phyloP scores from a whole-genome alignment of 2,888 invertebrate species.

The Eugnorisma glareosa region DNA sequence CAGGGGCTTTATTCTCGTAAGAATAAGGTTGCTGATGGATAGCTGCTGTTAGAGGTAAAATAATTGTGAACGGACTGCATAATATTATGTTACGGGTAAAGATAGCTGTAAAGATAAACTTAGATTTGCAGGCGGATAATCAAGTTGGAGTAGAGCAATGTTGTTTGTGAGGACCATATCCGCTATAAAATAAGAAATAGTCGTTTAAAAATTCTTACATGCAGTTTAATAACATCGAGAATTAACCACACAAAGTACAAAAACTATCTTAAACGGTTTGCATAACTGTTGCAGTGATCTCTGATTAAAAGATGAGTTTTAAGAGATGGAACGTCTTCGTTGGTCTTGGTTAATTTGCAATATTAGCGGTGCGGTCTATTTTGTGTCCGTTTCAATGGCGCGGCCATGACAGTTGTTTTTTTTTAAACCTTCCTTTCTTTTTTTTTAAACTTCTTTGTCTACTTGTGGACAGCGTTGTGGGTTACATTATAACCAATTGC shows the following conservation, averaged over 20 bases:
- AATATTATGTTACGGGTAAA: not conserved
- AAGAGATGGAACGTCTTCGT: not conserved
- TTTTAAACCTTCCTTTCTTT: too few relatives aligned
- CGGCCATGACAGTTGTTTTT: too few relatives aligned
- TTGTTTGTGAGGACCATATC: not conserved
- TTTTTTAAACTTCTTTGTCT: too few relatives aligned
- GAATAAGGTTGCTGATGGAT: not conserved
- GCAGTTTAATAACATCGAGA: constrained; percentile 19
- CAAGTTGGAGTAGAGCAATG: not conserved
- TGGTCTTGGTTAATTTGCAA: not conserved
- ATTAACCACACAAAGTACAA: not conserved
- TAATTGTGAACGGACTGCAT: not conserved
- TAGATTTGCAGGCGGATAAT: not conserved
- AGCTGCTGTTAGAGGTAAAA: not conserved
- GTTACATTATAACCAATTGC: too few relatives aligned
- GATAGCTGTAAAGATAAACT: not conserved
- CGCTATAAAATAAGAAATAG: not conserved
- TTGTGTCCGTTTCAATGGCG: too few relatives aligned
- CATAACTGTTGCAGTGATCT: constrained; percentile 17
- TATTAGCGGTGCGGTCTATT: not conserved
- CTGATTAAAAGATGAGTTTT: not conserved
- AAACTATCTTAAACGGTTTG: constrained; percentile 12
- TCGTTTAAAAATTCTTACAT: constrained; percentile 18
- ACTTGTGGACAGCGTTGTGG: too few relatives aligned
- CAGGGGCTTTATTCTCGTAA: not conserved